Percentiles rank a stretch among this genome's conserved stretches.
phyloP scores from a whole-genome alignment of 1,140 invertebrate genomes.

The Adelges cooleyi region DNA sequence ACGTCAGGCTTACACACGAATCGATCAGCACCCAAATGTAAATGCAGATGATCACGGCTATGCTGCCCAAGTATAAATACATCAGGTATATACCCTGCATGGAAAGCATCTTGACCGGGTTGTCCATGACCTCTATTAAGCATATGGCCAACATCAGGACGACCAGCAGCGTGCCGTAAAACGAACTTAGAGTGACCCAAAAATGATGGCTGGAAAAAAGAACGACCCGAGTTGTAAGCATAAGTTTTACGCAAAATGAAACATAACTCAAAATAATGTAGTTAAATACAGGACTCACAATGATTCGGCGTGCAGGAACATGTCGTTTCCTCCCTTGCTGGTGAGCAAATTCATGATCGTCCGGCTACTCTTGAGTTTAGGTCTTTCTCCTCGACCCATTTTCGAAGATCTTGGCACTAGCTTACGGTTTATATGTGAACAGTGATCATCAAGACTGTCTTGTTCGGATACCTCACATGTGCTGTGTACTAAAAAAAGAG shows the following conservation, averaged over 20 bases:
- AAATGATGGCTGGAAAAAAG: slow-evolving; percentile 43
- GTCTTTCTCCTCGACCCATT: not conserved
- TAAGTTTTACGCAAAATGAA: not conserved
- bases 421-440: slow-evolving; percentile 15
- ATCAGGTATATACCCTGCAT: slow-evolving; percentile 54
- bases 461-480: slow-evolving; percentile 16
- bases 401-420: slow-evolving; percentile 7
- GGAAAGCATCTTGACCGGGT: slow-evolving; percentile 44
- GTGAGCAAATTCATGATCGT: slow-evolving; percentile 1
- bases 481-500: slow-evolving; percentile 15
- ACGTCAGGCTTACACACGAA: slow-evolving; percentile 42
- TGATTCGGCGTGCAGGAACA: slow-evolving; percentile 3
- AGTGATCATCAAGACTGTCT: slow-evolving; percentile 20
- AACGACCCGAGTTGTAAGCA: not conserved
- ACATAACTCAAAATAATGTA: not conserved
- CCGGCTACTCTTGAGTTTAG: slow-evolving; percentile 12
- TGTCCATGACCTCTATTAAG: slow-evolving; percentile 50
- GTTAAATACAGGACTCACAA: not conserved
- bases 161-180: slow-evolving; percentile 51
- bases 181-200: slow-evolving; percentile 47
- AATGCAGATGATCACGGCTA: slow-evolving; percentile 52
- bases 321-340: slow-evolving; percentile 1
- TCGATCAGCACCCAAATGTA: slow-evolving; percentile 52
- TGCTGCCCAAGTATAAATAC: slow-evolving; percentile 52
- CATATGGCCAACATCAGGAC: slow-evolving; percentile 47